Percentiles rank a stretch among this genome's conserved stretches.
Conservation (phyloP, 2,888 invertebrate genomes). For the Aleiodes leptofemur region DNA sequence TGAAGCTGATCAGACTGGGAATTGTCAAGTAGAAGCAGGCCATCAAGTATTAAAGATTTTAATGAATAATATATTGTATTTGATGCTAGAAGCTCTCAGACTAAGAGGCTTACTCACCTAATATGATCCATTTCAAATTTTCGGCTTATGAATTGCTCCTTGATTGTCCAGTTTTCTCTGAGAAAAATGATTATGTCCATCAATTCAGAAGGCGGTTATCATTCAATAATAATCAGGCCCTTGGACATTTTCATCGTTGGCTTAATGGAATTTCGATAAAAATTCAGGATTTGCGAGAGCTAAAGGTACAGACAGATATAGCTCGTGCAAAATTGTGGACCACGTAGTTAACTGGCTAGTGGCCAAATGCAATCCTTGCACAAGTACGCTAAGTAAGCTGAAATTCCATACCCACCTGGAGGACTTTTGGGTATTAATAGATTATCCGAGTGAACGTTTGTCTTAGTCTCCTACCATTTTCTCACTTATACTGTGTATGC, state of each 20-base stretch:
- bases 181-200: too few relatives aligned
- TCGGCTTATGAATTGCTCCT: too few relatives aligned
- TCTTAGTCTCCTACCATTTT: conserved; percentile 50
- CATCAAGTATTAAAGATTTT: conserved; percentile 21
- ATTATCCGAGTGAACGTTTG: conserved; percentile 61
- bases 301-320: conserved; percentile 7
- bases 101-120: too few relatives aligned
- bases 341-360: conserved; percentile 65
- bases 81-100: too few relatives aligned
- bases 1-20: conserved; percentile 38
- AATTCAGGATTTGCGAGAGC: not conserved
- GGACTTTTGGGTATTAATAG: conserved; percentile 65
- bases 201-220: too few relatives aligned
- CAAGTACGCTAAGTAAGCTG: conserved; percentile 59
- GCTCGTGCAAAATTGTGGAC: conserved; percentile 59
- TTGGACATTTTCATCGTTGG: not conserved
- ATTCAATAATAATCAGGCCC: too few relatives aligned
- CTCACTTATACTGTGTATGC: not conserved
- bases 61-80: conserved; percentile 4
- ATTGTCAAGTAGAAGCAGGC: conserved; percentile 27
- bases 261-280: conserved; percentile 10
- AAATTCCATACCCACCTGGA: conserved; percentile 66
- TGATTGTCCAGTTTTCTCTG: too few relatives aligned
- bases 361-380: conserved; percentile 68
- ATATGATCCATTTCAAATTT: too few relatives aligned